These are phyloP conservation scores for Diplogasteroides magnus DNA, from an alignment of 1,140 invertebrate genomes.

Conservation along the genomic window DNA sequence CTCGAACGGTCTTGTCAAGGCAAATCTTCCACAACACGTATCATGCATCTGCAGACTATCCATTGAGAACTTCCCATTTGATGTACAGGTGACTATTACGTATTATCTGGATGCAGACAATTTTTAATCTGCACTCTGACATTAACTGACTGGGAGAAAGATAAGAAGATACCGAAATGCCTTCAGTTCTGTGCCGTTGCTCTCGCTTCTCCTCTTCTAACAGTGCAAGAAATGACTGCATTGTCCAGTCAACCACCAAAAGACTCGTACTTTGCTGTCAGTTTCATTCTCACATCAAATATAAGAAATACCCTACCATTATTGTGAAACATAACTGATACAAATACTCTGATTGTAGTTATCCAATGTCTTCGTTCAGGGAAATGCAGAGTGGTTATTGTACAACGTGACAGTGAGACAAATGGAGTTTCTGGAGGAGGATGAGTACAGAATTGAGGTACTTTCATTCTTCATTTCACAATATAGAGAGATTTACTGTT, in stretches of 20 bases:
- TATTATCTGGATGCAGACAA: background rate
- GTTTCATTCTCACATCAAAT: too few species aligned
- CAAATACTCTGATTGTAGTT: too few species aligned
- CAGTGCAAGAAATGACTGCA: conserved; percentile 42
- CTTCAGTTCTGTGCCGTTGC: conserved; percentile 41
- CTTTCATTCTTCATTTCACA: too few species aligned
- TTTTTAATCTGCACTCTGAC: conserved; percentile 17
- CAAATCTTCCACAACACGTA: conserved; percentile 46
- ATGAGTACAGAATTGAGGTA: conserved; percentile 38
- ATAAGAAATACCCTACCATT: too few species aligned
- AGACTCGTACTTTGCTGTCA: conserved; percentile 45
- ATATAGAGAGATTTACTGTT: too few species aligned
- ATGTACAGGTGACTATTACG: background rate
- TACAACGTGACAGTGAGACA: conserved; percentile 45
- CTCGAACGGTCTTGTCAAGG: conserved; percentile 35
- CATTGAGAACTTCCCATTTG: conserved; percentile 38
- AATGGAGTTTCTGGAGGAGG: conserved; percentile 43
- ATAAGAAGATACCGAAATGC: conserved; percentile 31
- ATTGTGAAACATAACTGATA: too few species aligned
- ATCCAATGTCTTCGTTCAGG: conserved; percentile 34
- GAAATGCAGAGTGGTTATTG: conserved; percentile 51
- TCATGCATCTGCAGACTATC: conserved; percentile 43
- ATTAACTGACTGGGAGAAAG: conserved; percentile 1
- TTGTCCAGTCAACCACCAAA: conserved; percentile 37
- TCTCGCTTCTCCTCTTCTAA: conserved; percentile 39